Evolutionary conservation across 2,797 vertebrate species (phyloP).

Genomic region (Sphenodon punctatus): DNA sequence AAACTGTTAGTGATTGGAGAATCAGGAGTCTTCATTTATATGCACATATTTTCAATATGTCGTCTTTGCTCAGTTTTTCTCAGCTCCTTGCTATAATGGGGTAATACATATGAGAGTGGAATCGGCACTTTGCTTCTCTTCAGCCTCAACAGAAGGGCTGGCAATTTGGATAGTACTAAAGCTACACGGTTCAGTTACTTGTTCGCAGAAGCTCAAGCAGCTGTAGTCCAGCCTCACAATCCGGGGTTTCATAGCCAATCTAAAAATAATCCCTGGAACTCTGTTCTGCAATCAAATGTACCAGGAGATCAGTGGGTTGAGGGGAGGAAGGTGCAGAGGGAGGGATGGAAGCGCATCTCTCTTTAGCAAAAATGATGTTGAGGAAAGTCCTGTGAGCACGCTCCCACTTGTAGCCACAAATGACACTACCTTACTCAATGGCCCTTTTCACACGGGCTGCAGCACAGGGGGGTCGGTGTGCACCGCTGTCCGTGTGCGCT

Average conservation of each 20-base stretch:
- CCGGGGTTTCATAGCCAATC: not conserved
- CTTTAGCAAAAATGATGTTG: too few species aligned
- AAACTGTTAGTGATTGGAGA: too few species aligned
- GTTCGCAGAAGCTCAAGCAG: accelerated
- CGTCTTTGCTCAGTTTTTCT: not conserved
- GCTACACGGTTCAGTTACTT: too few species aligned
- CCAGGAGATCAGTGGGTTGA: not conserved
- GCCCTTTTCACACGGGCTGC: too few species aligned
- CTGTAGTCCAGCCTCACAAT: not conserved
- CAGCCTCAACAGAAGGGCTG: not conserved
- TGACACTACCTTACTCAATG: not conserved
- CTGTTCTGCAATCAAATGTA: not conserved
- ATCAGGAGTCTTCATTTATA: too few species aligned
- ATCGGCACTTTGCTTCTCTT: not conserved
- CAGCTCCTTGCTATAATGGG: not conserved
- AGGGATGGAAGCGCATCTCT: not conserved
- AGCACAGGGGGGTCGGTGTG: too few species aligned
- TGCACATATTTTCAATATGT: too few species aligned
- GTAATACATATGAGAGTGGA: not conserved
- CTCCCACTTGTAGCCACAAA: not conserved
- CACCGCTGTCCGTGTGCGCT: too few species aligned
- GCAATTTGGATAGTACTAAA: not conserved
- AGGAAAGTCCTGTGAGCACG: not conserved
- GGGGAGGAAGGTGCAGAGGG: not conserved
- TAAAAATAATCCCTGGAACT: not conserved